phyloP scores from a whole-genome alignment of 2,888 invertebrate species.

The Monopis laevigella region DNA sequence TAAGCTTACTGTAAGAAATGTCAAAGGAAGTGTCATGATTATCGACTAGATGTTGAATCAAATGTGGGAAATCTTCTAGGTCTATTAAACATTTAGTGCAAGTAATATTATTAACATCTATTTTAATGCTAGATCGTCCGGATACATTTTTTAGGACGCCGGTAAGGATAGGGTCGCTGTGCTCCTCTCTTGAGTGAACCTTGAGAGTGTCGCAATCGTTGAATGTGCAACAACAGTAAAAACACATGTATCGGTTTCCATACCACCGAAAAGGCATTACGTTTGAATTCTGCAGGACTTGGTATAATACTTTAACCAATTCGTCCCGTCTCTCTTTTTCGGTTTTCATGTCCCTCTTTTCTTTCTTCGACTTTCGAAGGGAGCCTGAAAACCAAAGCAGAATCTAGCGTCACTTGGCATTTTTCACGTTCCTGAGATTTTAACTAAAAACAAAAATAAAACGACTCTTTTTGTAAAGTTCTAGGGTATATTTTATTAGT shows the following conservation, averaged over 20 bases:
- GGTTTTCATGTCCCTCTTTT: constrained; percentile 4
- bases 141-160: constrained; percentile 22
- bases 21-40: constrained; percentile 24
- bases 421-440: too few relatives aligned
- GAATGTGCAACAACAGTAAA: constrained; percentile 31
- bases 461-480: too few relatives aligned
- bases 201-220: constrained; percentile 25
- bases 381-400: constrained; percentile 9
- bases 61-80: constrained; percentile 24
- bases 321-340: constrained; percentile 6
- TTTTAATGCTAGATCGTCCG: constrained; percentile 25
- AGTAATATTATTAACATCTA: constrained; percentile 31
- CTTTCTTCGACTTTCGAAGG: constrained; percentile 8
- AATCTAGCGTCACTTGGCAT: constrained; percentile 9
- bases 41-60: constrained; percentile 25
- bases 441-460: too few relatives aligned
- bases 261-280: constrained; percentile 34
- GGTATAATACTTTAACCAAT: constrained; percentile 22
- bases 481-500: too few relatives aligned
- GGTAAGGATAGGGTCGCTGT: constrained; percentile 25
- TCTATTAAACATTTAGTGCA: constrained; percentile 31
- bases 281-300: constrained; percentile 30
- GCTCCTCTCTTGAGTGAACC: constrained; percentile 27
- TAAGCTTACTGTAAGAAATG: constrained; percentile 19
- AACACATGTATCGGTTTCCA: constrained; percentile 32